phyloP scores from a whole-genome alignment of 35 echinoderm and acorn worm species.

The Heliocidaris erythrogramma region DNA sequence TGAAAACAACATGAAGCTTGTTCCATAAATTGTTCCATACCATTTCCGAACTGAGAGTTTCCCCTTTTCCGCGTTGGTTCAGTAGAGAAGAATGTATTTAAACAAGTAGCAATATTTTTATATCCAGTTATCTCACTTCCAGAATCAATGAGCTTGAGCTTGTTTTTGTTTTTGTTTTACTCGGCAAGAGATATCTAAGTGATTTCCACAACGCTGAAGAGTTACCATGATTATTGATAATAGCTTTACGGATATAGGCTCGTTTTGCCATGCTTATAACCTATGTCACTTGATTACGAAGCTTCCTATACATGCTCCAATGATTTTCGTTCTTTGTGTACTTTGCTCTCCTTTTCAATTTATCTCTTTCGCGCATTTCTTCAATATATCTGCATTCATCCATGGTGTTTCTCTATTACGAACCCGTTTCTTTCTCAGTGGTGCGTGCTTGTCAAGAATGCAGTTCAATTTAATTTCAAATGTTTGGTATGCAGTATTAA shows the following conservation, averaged over 20 bases:
- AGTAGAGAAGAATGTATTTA: not conserved
- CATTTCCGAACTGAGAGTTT: not conserved
- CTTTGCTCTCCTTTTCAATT: not conserved
- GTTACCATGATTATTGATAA: not conserved
- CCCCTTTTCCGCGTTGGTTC: not conserved
- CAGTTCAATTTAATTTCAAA: not conserved
- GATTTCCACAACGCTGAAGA: not conserved
- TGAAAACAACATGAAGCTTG: not conserved
- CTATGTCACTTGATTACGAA: not conserved
- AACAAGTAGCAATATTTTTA: slow-evolving; percentile 34
- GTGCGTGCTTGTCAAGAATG: slow-evolving; percentile 28
- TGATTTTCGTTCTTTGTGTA: not conserved
- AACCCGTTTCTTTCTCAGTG: not conserved
- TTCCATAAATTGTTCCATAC: slow-evolving; percentile 19
- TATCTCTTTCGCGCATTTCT: slow-evolving; percentile 2
- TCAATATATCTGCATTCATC: slow-evolving; percentile 1
- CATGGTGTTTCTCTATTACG: not conserved
- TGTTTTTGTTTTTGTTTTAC: not conserved
- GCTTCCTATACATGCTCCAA: not conserved
- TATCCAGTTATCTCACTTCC: slow-evolving; percentile 5
- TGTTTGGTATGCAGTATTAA: not conserved
- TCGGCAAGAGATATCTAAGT: not conserved
- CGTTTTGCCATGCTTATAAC: not conserved
- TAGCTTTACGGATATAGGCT: not conserved
- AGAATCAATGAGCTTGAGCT: not conserved